These are phyloP conservation scores for Epizoanthus scotinus DNA, from an alignment of 92 coral and sea anemone species.

Conservation along the genomic window DNA sequence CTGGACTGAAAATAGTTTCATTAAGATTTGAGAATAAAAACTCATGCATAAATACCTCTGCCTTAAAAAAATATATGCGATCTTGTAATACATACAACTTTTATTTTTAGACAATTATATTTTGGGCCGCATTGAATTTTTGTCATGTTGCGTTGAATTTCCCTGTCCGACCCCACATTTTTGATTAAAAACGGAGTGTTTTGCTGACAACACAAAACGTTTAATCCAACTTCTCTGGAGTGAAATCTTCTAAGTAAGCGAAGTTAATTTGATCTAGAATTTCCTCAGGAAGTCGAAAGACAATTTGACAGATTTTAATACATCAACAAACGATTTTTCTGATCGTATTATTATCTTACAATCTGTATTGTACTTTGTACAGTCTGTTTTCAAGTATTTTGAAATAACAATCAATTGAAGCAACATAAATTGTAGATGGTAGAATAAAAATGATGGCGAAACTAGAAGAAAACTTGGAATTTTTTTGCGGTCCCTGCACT, in stretches of 20 bases:
- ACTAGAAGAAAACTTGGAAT: too few species aligned
- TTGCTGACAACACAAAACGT: too few species aligned
- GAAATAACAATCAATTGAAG: not conserved
- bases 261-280: not conserved
- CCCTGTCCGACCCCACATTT: not conserved
- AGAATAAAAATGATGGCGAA: too few species aligned
- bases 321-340: not conserved
- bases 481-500: too few species aligned
- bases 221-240: too few species aligned
- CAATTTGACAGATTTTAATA: not conserved
- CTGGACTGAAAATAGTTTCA: not conserved
- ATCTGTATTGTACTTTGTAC: too few species aligned
- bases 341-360: not conserved
- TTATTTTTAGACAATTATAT: too few species aligned
- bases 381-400: not conserved
- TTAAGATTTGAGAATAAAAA: not conserved
- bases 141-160: not conserved
- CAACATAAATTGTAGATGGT: too few species aligned
- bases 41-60: not conserved
- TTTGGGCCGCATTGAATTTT: not conserved
- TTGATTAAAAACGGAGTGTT: not conserved
- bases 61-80: too few species aligned
- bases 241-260: not conserved
- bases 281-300: conserved; percentile 2
- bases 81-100: too few species aligned